Evolutionary conservation across 2,888 invertebrate genomes (phyloP), one percentile per base, ranked within the genome.

Genomic region (Lasius fuliginosus): DNA sequence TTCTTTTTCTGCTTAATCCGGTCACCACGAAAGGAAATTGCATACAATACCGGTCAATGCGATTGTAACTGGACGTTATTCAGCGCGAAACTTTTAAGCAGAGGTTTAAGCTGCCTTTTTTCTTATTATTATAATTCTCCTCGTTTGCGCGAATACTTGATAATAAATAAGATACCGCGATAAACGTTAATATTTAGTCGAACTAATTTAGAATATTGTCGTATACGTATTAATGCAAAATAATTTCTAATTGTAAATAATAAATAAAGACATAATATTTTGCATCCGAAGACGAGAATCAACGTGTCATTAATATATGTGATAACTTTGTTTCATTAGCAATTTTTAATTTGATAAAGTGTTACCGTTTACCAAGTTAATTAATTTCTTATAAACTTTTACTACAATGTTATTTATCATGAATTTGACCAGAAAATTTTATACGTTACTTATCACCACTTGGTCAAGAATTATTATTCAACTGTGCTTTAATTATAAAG

Each of bases 1-100:
- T 58, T 53, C 33, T 46, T 71, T 62, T 62, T 73, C 33, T 65
- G 64, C 73, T 82, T 82, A 73, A 77, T 77, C 64, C 62, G 71
- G 60, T 71, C 49, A 64, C 42, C 36, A 56, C 56, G 67, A 62
- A 58, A 60, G 64, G 60, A 42, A 81, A 60, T 81, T 33, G 60
- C 71, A 30, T 15, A 30, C n/a, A 30, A 36, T 23, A 36, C 36
- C 23, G 40, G 27, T 40, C 18, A 42, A 60, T n/a, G 58, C n/a
- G 42, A 42, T 30, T 42, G n/a, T 18, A 30, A 15, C 27, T 42
- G n/a, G 12, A 60, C n/a, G 12, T 74, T 42, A 42, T 9, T 74
- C 30, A n/a, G 4, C 30, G 30, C 8, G 12, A 60, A 42, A 60
- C n/a, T 49, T 9, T 12, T 40, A n/a, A 42, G 6, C n/a, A 42